Base-by-base conservation (phyloP, 2,888 invertebrate genomes). In the Ischnus inquisitorius region DNA sequence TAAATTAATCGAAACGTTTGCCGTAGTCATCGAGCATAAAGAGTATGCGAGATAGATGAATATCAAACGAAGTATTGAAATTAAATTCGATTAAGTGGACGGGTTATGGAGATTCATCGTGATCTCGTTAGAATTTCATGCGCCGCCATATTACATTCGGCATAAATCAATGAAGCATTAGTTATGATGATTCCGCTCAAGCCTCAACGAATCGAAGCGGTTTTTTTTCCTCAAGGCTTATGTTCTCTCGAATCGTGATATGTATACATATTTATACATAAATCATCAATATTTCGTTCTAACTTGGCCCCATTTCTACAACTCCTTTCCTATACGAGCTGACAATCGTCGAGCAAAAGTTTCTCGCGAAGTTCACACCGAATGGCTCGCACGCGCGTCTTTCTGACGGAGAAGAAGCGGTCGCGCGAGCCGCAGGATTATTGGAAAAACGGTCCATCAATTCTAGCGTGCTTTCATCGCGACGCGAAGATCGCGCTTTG, bases 391-490 rank as follows among this genome's bases (percentile, higher is more conserved):
- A 25, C 71, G 65, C 67, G 25, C 22, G 65, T 51, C 41, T 65
- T 22, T 83, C 51, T 62, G 2, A 25, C n/a, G 10, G 12, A 12
- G 69, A 83, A 79, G 71, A 83, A 79, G 79, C 65, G 46, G 76
- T 76, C 62, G 65, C 60, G 28, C 83, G 71, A 75, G 79, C 41
- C 71, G 19, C 22, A 69, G 75, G 62, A 79, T 60, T 41, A 54
- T 68, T 54, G 75, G 64, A 83, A 83, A 83, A 83, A 83, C 83
- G 79, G 83, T 83, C 79, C 74, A 57, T 79, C 79, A 71, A n/a
- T 71, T 79, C 75, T 79, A 64, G 64, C 71, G 25, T 67, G 74
- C 83, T 83, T 83, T 83, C 79, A 79, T 83, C 75, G 19, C 75
- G 65, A 57, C 64, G 39, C 68, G 25, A 54, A 68, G 82, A 79